A percentile compares a stretch with the other conserved stretches of the same genome.
Evolutionary conservation across 2,888 invertebrate genomes (phyloP).

Genomic region (Carpatolechia fugitivella): DNA sequence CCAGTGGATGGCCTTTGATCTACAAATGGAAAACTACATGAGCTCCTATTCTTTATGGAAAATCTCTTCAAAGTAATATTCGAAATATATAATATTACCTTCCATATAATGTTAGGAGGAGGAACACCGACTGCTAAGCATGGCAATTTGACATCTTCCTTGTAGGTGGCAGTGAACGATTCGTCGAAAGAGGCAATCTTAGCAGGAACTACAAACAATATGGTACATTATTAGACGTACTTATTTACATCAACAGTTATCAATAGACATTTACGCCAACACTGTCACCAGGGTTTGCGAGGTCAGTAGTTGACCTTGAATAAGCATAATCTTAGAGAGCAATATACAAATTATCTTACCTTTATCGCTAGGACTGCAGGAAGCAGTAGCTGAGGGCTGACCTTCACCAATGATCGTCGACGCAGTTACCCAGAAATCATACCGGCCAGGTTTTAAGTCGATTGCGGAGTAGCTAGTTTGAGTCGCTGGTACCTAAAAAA

Average conservation of each 20-base stretch:
- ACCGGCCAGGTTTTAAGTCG: conserved; percentile 89
- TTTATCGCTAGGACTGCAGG: conserved; percentile 89
- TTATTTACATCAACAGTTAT: neutral
- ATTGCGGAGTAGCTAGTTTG: conserved; percentile 93
- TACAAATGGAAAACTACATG: conserved; percentile 26
- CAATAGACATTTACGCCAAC: too few relatives aligned
- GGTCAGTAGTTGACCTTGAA: too few relatives aligned
- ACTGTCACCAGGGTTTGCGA: too few relatives aligned
- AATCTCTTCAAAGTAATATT: too few relatives aligned
- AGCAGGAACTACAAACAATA: conserved; percentile 85
- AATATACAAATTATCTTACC: conserved; percentile 69
- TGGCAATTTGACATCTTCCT: conserved; percentile 94
- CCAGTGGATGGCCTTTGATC: conserved; percentile 88
- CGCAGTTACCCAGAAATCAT: conserved; percentile 97
- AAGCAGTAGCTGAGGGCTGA: conserved; percentile 91
- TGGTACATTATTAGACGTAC: neutral
- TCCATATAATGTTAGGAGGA: conserved; percentile 93
- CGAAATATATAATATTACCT: too few relatives aligned
- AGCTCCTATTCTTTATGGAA: too few relatives aligned
- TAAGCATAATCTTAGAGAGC: neutral
- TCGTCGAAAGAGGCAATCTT: conserved; percentile 97
- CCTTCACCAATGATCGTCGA: conserved; percentile 97
- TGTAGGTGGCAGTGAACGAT: conserved; percentile 94
- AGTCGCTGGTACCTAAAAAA: conserved; percentile 82
- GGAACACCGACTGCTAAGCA: conserved; percentile 96